A percentile compares a stretch with the other conserved stretches of the same genome.
phyloP scores from a whole-genome alignment of 2,888 invertebrate genomes.

The Neuroscelio doddi region DNA sequence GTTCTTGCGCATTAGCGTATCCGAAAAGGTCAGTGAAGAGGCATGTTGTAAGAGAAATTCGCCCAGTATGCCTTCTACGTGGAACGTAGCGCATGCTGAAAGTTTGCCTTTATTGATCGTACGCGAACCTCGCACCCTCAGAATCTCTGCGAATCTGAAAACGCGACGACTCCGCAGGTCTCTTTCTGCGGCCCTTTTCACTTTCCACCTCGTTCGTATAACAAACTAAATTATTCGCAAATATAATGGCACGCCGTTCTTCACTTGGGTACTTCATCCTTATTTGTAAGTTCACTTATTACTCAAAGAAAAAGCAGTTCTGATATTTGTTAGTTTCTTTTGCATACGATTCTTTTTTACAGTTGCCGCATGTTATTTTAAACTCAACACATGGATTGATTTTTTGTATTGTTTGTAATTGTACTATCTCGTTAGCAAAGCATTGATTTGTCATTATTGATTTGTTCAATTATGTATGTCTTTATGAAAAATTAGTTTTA shows the following conservation, averaged over 20 bases:
- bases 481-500: no score
- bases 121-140: slow-evolving; percentile 54
- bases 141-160: slow-evolving; percentile 61
- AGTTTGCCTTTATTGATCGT: slow-evolving; percentile 62
- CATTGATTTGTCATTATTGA: no score
- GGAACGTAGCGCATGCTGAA: slow-evolving; percentile 62
- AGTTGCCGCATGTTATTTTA: slow-evolving; percentile 2
- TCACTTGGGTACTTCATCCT: slow-evolving; percentile 56
- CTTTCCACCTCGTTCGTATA: slow-evolving; percentile 30
- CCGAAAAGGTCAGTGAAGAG: not conserved
- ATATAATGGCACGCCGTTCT: slow-evolving; percentile 54
- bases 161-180: slow-evolving; percentile 41
- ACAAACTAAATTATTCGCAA: slow-evolving; percentile 19
- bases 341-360: slow-evolving; percentile 9
- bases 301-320: not conserved
- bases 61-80: slow-evolving; percentile 42
- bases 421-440: no score
- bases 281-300: slow-evolving; percentile 57
- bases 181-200: slow-evolving; percentile 39
- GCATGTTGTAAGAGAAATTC: not conserved
- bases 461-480: no score
- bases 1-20: slow-evolving; percentile 18
- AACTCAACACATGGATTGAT: not conserved
- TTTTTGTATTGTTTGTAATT: not conserved
- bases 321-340: not conserved